Evolutionary conservation across 2,797 vertebrate species (phyloP), one percentile per base, ranked within the genome.

Genomic region (Simalia tracyae): DNA sequence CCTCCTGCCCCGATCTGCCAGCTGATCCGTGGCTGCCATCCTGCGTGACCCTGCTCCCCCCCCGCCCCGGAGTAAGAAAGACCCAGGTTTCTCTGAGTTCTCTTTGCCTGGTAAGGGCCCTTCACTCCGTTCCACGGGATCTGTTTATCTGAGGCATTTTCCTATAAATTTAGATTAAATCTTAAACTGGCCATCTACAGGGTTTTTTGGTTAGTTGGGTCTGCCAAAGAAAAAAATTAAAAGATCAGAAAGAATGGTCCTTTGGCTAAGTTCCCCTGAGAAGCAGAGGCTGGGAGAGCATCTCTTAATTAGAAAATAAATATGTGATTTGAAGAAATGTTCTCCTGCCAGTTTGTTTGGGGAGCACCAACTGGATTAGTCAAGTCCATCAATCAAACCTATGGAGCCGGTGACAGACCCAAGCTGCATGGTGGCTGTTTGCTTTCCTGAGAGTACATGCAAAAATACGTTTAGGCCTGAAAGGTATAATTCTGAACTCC

Each of bases 251-350:
- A n/a, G n/a, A 2, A 6, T 15, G 12, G 66, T 31, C n/a, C 15
- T 15, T 68, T n/a, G n/a, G 26, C 63, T 7, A 15, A 26, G 3
- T 56, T 8, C 19, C 19, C 46, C 28, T 26, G 26, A 42, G 61
- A 91, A 61, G 9, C 22, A 2, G 57, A 0, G 84, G 81, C 56
- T 64, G 91, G 93, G 87, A 94, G 1, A 92, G 94, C 88, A 90
- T 92, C 95, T 92, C 95, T 95, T 94, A 87, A 46, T 81, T 89
- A 93, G 91, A 84, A 95, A 94, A 94, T 93, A 94, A 95, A 93
- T 93, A 85, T 90, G 87, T 92, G 92, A 92, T 87, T 19, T 5
- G 76, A 76, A 46, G 56, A 94, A 91, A 94, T 26, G 7, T 95
- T 87, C 94, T 91, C 93, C 94, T 94, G 94, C 92, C 88, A 94